Evolutionary conservation across 1,140 invertebrate species (phyloP), one percentile per base, ranked within the genome.

Genomic region (Megathymus violae): DNA sequence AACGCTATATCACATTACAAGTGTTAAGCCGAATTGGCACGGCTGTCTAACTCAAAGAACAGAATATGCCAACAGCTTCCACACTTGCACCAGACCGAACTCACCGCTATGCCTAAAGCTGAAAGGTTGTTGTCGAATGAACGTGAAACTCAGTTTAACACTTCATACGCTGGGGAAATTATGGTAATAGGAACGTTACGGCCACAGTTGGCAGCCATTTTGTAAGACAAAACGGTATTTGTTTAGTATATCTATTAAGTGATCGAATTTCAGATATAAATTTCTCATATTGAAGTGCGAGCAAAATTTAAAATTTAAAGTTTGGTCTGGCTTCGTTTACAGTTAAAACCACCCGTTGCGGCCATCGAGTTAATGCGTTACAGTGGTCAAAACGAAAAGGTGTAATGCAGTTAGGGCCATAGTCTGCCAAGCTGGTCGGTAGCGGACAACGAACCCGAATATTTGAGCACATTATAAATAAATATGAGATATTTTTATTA

Each of bases 161-260:
- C 58, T 65, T 65, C 46, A 65, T 65, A 65, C 63, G 59, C 56
- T 61, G 46, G 63, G 63, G 63, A 65, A 65, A 65, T 65, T 65
- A 65, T 65, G 63, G 59, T 65, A 65, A 65, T 65, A 65, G 56
- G 41, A 25, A 66, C 64, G 64, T 66, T 66, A 61, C 52, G 52
- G 64, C 59, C 56, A 61, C 59, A 66, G 56, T 66, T 66, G 64
- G 64, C 64, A 66, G 64, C 64, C 64, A 66, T 66, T 66, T 66
- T 66, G 64, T 61, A 66, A 66, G 64, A 66, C 59, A 66, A 66
- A 66, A 66, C 43, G 64, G 60, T 66, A 59, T 66, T 66, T 66
- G 59, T 66, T 66, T 66, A 59, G 56, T 56, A 56, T 56, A 44
- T 56, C 52, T 56, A 56, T 56, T 56, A 56, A 56, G 63, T 56